Evolutionary conservation across 2,113 vertebrate species (phyloP).

Genomic region (Campylomormyrus tamandua): DNA sequence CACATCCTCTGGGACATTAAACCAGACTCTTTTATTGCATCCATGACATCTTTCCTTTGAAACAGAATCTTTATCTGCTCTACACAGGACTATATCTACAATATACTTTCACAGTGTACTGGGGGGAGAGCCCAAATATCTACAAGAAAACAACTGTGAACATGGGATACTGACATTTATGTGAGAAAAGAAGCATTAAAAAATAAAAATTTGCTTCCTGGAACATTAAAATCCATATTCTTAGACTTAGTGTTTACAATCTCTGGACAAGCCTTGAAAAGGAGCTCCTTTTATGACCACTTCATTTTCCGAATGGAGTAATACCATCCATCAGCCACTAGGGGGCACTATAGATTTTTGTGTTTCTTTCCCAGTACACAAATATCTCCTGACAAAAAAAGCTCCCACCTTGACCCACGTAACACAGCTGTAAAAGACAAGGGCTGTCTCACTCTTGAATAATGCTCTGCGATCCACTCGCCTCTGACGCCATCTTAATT

Average conservation of each 20-base stretch:
- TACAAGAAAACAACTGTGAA: not conserved
- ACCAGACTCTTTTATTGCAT: not conserved
- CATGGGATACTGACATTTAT: not conserved
- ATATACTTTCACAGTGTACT: not conserved
- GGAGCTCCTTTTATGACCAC: not conserved
- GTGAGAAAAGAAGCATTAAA: not conserved
- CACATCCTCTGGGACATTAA: not conserved
- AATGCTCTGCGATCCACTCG: not conserved
- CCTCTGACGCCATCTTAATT: not conserved
- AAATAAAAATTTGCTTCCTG: not conserved
- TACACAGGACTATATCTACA: not conserved
- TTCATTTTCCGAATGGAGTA: not conserved
- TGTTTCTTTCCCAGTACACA: not conserved
- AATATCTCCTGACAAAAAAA: not conserved
- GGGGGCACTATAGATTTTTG: constrained; percentile 7
- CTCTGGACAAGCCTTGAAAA: not conserved
- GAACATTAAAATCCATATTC: not conserved
- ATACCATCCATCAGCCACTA: constrained; percentile 1
- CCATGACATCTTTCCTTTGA: not conserved
- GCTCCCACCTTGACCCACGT: not conserved
- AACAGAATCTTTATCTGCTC: not conserved
- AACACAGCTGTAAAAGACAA: not conserved
- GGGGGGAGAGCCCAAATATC: not conserved
- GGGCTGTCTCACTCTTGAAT: not conserved
- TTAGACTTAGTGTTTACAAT: not conserved